These are phyloP conservation scores for Cephus sareptanus DNA, from an alignment of 2,888 invertebrate genomes.

Conservation along the genomic window DNA sequence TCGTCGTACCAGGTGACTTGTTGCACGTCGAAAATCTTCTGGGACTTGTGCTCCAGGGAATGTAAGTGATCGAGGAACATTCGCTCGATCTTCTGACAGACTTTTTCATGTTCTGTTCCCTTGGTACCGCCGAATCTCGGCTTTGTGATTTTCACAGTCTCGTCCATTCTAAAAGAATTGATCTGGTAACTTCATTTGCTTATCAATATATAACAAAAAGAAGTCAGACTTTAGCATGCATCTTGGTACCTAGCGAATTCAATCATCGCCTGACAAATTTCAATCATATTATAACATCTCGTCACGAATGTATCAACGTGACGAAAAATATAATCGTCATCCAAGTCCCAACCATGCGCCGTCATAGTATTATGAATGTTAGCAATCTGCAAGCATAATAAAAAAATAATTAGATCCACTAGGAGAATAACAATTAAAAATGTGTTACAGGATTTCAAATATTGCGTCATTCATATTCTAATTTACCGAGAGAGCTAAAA, in stretches of 20 bases:
- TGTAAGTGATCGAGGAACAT: conserved; percentile 76
- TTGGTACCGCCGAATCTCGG: conserved; percentile 83
- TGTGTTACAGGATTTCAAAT: not conserved
- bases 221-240: not conserved
- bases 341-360: conserved; percentile 77
- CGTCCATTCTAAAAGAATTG: conserved; percentile 72
- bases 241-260: conserved; percentile 78
- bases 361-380: conserved; percentile 71
- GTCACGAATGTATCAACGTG: conserved; percentile 88
- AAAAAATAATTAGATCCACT: not conserved
- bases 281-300: conserved; percentile 85
- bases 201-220: not conserved
- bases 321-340: conserved; percentile 84
- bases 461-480: not conserved
- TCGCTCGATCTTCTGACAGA: conserved; percentile 78
- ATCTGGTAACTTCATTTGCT: not conserved
- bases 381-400: conserved; percentile 66
- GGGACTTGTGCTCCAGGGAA: conserved; percentile 71
- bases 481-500: not conserved
- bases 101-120: conserved; percentile 75
- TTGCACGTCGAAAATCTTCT: conserved; percentile 81
- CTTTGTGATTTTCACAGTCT: conserved; percentile 75
- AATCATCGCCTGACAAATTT: conserved; percentile 90
- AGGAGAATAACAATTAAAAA: not conserved
- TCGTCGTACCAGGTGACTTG: conserved; percentile 86